Base-by-base conservation (phyloP, 2,113 vertebrate species). In the Cricetomys ansorgei region DNA sequence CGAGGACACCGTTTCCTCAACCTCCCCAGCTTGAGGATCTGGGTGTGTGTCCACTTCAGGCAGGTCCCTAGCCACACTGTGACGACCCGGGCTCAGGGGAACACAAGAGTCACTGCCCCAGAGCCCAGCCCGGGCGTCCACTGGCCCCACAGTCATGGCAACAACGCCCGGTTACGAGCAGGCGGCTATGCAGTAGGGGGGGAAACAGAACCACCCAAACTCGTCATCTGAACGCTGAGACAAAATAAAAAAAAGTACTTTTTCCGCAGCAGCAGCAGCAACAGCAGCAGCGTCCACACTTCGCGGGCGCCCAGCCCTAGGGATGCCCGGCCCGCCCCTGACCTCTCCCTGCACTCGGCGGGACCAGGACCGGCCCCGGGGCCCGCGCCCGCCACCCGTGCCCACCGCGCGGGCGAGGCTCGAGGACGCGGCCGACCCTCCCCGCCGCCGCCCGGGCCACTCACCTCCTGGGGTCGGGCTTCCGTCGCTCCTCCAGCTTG, bases 401-500 rank as follows among this genome's bases (percentile, higher is more conserved):
- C 84, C 84, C 84, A 65, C 64, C 62, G 43, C 43, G 43, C 17
- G 19, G 62, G 83, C 29, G 29, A 86, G 19, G 57, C 50, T 0
- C 59, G 17, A 45, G 27, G 48, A 13, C 31, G 19, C 48, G 29
- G 62, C 81, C 55, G 62, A 31, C 87, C 70, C 69, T 21, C 89
- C 34, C 72, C 2, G 53, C 89, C 16, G 13, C 73, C 4, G 31
- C 91, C 34, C 25, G 0, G 17, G 19, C 72, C 23, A 31, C 98
- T 98, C 96, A 98, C 98, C 98, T 98, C 92, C 98, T 89, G 70
- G 98, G 97, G 73, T 98, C 98, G 21, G 97, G 94, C 92, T 98
- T 98, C 91, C 98, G 98, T 91, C 98, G 98, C 1, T 98, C 98
- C 93, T 98, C 98, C 98, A 99, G 98, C 80, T 89, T 97, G 98